These are phyloP conservation scores for Tetragonula clypearis DNA, from an alignment of 1,140 invertebrate species.

Conservation along the genomic window DNA sequence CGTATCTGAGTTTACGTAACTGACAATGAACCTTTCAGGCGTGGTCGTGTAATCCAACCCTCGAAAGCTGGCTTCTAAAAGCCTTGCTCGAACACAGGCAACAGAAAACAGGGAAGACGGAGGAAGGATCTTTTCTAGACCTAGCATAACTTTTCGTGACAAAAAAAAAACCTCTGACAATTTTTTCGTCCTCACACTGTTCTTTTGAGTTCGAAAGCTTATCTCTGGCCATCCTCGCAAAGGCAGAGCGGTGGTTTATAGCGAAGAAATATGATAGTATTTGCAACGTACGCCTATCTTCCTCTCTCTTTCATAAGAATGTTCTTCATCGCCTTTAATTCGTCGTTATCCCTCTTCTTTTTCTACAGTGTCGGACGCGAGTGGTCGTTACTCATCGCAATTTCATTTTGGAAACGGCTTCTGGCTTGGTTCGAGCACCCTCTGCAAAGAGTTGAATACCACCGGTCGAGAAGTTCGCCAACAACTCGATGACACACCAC, in stretches of 20 bases:
- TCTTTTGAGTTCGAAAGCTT: background rate
- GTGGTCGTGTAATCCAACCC: conserved; percentile 38
- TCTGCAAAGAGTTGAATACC: conserved; percentile 84
- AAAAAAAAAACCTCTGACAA: background rate
- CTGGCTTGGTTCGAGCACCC: conserved; percentile 88
- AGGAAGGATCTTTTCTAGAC: background rate
- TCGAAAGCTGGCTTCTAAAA: conserved; percentile 14
- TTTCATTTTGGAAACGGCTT: conserved; percentile 92
- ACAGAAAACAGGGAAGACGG: background rate
- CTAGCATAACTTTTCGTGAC: background rate
- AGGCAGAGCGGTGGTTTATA: background rate
- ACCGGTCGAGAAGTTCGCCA: conserved; percentile 54
- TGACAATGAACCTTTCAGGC: conserved; percentile 72
- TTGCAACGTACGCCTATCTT: background rate
- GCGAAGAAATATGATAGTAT: background rate
- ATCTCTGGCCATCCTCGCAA: background rate
- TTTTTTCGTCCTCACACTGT: background rate
- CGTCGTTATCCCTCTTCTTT: background rate
- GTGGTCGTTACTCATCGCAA: conserved; percentile 90
- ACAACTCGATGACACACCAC: conserved; percentile 80
- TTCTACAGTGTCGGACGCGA: conserved; percentile 89
- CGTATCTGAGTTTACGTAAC: conserved; percentile 69
- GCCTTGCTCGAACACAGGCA: background rate
- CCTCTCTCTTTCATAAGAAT: background rate
- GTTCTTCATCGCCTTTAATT: background rate